phyloP scores from a whole-genome alignment of 2,113 vertebrate genomes.

The Abramis brama region DNA sequence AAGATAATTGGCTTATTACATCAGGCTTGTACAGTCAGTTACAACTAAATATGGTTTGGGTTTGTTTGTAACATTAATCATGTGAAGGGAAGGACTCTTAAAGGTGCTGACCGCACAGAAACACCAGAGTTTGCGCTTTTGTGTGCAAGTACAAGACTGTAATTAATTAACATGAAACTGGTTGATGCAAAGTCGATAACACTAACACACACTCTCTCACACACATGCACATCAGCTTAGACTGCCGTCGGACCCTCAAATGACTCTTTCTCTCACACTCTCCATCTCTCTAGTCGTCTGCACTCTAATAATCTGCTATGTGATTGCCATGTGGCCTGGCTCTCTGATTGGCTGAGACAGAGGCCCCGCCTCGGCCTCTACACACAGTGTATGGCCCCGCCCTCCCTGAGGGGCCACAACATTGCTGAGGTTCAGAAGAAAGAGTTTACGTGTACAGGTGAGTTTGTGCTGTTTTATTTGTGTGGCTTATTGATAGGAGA shows the following conservation, averaged over 20 bases:
- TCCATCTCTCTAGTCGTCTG: conserved; percentile 81
- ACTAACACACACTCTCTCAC: background rate
- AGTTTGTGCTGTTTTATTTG: background rate
- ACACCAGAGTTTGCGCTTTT: background rate
- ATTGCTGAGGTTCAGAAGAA: conserved; percentile 96
- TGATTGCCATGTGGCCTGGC: conserved; percentile 96
- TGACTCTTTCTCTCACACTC: background rate
- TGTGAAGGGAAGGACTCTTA: background rate
- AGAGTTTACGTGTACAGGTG: conserved; percentile 94
- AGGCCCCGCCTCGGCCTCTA: conserved; percentile 94
- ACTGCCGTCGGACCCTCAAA: background rate
- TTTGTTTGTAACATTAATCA: background rate
- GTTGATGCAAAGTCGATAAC: conserved; percentile 1
- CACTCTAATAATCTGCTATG: conserved; percentile 97
- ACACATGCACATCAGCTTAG: conserved; percentile 20
- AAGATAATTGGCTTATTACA: background rate
- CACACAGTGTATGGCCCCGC: conserved; percentile 94
- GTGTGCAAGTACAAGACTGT: background rate
- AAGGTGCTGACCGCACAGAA: conserved; percentile 15
- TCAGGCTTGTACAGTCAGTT: background rate
- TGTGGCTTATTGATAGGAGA: background rate
- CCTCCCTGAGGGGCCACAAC: conserved; percentile 92
- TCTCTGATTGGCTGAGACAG: conserved; percentile 97
- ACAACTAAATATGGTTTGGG: background rate
- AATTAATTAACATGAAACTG: conserved; percentile 5